Evolutionary conservation across 2,797 vertebrate genomes (phyloP).

Genomic region (Macropodus opercularis): DNA sequence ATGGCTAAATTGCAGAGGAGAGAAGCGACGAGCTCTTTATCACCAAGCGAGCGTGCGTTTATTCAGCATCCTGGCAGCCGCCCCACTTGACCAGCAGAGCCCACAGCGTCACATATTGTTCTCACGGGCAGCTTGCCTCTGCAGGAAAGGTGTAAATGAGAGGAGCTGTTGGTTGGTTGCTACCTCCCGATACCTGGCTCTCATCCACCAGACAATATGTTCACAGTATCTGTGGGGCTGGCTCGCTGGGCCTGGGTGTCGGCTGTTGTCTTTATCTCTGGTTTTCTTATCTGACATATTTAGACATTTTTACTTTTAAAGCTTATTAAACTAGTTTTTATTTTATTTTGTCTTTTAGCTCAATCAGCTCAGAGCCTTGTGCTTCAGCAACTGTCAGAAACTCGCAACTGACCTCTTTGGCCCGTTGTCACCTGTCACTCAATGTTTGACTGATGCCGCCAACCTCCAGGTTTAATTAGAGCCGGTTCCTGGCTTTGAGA

Average conservation of each 20-base stretch:
- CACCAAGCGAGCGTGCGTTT: conserved; percentile 24
- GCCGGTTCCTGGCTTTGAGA: not conserved
- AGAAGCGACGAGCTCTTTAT: conserved; percentile 5
- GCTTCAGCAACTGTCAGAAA: not conserved
- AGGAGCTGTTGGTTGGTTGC: conserved; percentile 47
- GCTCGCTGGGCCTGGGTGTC: conserved; percentile 19
- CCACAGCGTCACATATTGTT: conserved; percentile 54
- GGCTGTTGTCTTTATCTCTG: not conserved
- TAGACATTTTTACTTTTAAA: too few species aligned
- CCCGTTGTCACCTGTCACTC: conserved; percentile 3
- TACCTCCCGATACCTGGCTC: conserved; percentile 46
- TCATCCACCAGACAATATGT: conserved; percentile 47
- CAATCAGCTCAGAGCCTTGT: not conserved
- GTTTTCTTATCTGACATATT: not conserved
- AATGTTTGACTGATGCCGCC: not conserved
- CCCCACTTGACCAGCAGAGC: conserved; percentile 26
- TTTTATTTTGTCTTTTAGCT: not conserved
- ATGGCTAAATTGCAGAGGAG: conserved; percentile 34
- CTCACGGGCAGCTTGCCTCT: conserved; percentile 59
- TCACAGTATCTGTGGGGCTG: conserved; percentile 27
- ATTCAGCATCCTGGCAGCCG: conserved; percentile 30
- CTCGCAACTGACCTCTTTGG: not conserved
- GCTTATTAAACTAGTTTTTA: not conserved
- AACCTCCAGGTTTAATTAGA: not conserved
- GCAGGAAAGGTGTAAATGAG: conserved; percentile 68